Conservation (phyloP, 2,888 invertebrate species). For the Mesoligia furuncula region DNA sequence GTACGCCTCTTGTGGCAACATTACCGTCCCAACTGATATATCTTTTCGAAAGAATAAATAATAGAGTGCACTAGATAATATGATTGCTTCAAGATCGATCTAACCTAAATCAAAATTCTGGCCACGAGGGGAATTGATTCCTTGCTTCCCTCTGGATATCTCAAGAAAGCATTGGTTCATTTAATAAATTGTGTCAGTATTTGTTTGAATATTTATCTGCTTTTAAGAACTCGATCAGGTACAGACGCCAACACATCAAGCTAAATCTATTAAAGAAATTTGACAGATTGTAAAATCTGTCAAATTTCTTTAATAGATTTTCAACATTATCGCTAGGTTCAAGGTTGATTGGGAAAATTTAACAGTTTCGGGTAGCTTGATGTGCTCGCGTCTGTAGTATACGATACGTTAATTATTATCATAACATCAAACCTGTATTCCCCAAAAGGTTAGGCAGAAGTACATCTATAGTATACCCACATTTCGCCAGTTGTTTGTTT, state of each 20-base stretch:
- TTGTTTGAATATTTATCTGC: background rate
- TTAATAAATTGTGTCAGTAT: conserved; percentile 9
- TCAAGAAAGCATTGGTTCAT: conserved; percentile 14
- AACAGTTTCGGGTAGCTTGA: too few species aligned
- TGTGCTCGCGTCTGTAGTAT: too few species aligned
- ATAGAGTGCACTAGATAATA: conserved; percentile 58
- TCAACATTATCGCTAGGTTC: too few species aligned
- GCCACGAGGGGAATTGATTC: conserved; percentile 42
- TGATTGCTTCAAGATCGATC: conserved; percentile 46
- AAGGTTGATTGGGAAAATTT: too few species aligned
- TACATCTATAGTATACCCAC: background rate
- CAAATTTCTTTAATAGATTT: too few species aligned
- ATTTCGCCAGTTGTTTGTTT: background rate
- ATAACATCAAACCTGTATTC: background rate
- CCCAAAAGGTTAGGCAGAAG: too few species aligned
- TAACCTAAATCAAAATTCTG: conserved; percentile 51
- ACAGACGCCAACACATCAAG: too few species aligned
- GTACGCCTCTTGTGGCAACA: background rate
- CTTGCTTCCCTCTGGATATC: conserved; percentile 16
- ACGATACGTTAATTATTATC: background rate
- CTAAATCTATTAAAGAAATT: too few species aligned
- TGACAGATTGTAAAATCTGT: too few species aligned
- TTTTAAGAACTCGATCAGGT: background rate
- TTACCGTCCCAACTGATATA: conserved; percentile 8
- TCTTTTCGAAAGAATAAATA: conserved; percentile 42